A percentile compares a stretch with the other conserved stretches of the same genome.
phyloP scores from a whole-genome alignment of 2,797 vertebrate species.

The Malacoctenus gilli region DNA sequence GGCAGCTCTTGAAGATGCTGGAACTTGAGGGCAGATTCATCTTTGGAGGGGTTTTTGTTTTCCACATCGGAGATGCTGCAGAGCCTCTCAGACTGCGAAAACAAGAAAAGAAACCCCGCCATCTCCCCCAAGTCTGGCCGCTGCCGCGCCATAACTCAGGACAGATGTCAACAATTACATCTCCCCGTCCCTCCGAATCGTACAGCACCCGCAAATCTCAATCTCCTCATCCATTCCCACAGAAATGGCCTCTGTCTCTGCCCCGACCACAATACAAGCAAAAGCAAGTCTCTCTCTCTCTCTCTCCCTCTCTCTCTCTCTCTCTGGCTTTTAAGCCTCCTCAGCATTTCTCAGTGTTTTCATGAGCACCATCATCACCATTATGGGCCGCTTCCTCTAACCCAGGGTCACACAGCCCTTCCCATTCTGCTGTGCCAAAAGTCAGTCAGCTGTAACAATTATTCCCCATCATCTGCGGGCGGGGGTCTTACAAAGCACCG shows the following conservation, averaged over 20 bases:
- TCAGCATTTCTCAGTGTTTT: slow-evolving; percentile 76
- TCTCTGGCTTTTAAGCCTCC: slow-evolving; percentile 59
- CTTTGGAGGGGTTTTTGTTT: slow-evolving; percentile 55
- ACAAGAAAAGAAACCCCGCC: slow-evolving; percentile 11
- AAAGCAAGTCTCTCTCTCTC: slow-evolving; percentile 62
- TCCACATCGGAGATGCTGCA: slow-evolving; percentile 47
- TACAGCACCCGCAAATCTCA: slow-evolving; percentile 47
- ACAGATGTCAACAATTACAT: slow-evolving; percentile 80
- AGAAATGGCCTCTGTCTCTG: slow-evolving; percentile 63
- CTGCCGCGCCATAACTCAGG: slow-evolving; percentile 52
- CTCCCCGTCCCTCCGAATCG: slow-evolving; percentile 51
- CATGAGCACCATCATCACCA: slow-evolving; percentile 64
- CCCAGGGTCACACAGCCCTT: slow-evolving; percentile 65
- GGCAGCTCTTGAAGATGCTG: slow-evolving; percentile 10
- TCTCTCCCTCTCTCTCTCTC: slow-evolving; percentile 26
- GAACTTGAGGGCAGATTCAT: slow-evolving; percentile 19
- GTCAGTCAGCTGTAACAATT: too few relatives aligned
- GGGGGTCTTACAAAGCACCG: too few relatives aligned
- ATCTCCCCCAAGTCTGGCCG: slow-evolving; percentile 24
- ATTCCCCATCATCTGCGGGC: too few relatives aligned
- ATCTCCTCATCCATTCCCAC: slow-evolving; percentile 39
- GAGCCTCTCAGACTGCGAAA: too few relatives aligned
- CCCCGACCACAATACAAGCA: slow-evolving; percentile 74
- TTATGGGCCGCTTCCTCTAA: slow-evolving; percentile 69
- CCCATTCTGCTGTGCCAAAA: slow-evolving; percentile 23